Conservation (phyloP, 2,888 invertebrate species). For the Cerceris rybyensis region DNA sequence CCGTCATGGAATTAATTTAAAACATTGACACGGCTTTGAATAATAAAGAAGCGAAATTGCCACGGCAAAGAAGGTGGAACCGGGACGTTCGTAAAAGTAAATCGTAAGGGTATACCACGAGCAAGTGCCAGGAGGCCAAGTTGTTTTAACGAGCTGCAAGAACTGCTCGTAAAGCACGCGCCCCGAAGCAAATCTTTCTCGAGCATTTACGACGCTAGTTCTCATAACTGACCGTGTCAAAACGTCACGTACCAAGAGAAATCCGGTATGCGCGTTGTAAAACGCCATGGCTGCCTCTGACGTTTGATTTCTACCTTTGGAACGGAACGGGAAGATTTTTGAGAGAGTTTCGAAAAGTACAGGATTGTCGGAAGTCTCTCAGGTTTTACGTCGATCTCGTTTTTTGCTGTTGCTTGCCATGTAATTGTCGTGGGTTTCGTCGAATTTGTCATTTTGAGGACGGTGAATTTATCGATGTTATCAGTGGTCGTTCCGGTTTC, state of each 20-base stretch:
- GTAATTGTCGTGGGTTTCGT: too few species aligned
- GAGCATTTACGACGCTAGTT: conserved; percentile 8
- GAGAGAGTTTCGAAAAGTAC: too few species aligned
- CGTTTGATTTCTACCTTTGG: conserved; percentile 12
- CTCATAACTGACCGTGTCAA: conserved; percentile 9
- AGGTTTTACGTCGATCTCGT: too few species aligned
- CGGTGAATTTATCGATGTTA: too few species aligned
- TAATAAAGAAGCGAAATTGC: conserved; percentile 22
- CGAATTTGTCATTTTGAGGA: too few species aligned
- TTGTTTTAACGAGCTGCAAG: conserved; percentile 13
- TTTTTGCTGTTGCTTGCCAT: too few species aligned
- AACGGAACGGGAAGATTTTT: too few species aligned
- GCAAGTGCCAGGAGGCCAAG: not conserved
- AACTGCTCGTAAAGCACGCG: conserved; percentile 24
- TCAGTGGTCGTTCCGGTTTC: too few species aligned
- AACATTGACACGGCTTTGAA: conserved; percentile 45
- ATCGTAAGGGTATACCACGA: not conserved
- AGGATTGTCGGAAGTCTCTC: too few species aligned
- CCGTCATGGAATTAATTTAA: conserved; percentile 36
- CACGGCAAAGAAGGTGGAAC: conserved; percentile 4
- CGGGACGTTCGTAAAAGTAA: not conserved
- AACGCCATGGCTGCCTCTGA: conserved; percentile 7
- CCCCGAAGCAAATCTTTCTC: conserved; percentile 3
- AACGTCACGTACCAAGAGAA: conserved; percentile 7
- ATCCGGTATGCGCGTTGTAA: conserved; percentile 2